These are phyloP conservation scores for Drosophila punjabiensis DNA, from an alignment of 1,140 invertebrate genomes.

Conservation along the genomic window DNA sequence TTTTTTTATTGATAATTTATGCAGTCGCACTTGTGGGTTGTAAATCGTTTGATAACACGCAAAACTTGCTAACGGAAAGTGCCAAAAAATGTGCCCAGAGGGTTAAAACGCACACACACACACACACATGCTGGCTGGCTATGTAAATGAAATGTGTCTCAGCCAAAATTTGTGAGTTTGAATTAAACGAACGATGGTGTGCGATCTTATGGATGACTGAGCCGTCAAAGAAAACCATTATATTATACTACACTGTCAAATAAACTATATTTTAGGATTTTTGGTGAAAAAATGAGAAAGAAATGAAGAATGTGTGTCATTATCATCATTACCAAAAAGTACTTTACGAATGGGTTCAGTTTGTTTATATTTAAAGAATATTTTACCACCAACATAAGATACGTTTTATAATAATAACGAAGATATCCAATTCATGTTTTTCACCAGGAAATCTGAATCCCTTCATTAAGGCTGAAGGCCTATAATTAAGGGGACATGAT, in stretches of 20 bases:
- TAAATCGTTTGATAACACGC: constrained; percentile 83
- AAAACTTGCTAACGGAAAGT: constrained; percentile 75
- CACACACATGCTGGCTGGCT: constrained; percentile 18
- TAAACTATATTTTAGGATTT: neutral
- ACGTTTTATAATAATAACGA: neutral
- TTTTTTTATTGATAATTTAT: constrained; percentile 81
- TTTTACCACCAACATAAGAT: too few species aligned
- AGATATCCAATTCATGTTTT: neutral
- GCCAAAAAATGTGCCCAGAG: constrained; percentile 60
- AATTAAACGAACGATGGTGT: constrained; percentile 9
- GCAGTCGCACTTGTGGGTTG: constrained; percentile 80
- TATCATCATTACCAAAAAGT: neutral
- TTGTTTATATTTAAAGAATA: too few species aligned
- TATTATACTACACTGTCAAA: neutral
- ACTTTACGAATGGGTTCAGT: neutral
- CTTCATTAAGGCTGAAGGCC: neutral
- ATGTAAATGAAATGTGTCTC: constrained; percentile 61
- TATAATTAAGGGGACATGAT: neutral
- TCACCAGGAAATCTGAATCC: too few species aligned
- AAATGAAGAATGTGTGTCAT: too few species aligned
- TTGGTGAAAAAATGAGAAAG: neutral
- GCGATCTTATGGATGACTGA: constrained; percentile 15
- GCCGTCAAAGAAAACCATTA: neutral
- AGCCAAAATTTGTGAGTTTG: constrained; percentile 34
- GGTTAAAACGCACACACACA: constrained; percentile 20